A percentile compares a stretch with the other conserved stretches of the same genome.
Conservation (phyloP, 2,113 vertebrate genomes). For the Rhodinocichla rosea region DNA sequence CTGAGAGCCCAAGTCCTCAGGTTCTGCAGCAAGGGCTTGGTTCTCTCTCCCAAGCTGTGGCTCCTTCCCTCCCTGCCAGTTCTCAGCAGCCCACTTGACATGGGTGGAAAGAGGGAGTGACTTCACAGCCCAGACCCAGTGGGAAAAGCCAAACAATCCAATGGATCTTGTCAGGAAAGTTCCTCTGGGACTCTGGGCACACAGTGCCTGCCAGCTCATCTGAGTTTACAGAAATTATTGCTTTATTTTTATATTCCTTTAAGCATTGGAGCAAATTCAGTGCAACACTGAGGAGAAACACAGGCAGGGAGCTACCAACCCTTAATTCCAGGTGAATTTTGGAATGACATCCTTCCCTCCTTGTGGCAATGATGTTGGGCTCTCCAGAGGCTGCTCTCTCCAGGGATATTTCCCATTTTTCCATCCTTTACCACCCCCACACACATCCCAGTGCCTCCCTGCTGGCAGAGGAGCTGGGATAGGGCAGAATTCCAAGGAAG, state of each 20-base stretch:
- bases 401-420: not conserved
- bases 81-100: not conserved
- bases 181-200: not conserved
- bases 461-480: not conserved
- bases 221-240: not conserved
- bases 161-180: not conserved
- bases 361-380: not conserved
- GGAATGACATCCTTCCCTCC: not conserved
- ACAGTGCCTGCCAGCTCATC: not conserved
- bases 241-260: not conserved
- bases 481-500: not conserved
- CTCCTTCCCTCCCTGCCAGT: not conserved
- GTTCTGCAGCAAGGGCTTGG: not conserved
- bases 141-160: not conserved
- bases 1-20: not conserved
- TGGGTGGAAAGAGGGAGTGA: not conserved
- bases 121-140: not conserved
- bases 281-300: not conserved
- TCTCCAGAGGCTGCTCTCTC: not conserved
- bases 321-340: not conserved
- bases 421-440: not conserved
- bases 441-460: not conserved
- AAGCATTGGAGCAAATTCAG: not conserved
- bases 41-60: not conserved
- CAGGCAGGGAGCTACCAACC: not conserved